Conservation (phyloP, 2,888 invertebrate genomes). For the Odontocerum albicorne region DNA sequence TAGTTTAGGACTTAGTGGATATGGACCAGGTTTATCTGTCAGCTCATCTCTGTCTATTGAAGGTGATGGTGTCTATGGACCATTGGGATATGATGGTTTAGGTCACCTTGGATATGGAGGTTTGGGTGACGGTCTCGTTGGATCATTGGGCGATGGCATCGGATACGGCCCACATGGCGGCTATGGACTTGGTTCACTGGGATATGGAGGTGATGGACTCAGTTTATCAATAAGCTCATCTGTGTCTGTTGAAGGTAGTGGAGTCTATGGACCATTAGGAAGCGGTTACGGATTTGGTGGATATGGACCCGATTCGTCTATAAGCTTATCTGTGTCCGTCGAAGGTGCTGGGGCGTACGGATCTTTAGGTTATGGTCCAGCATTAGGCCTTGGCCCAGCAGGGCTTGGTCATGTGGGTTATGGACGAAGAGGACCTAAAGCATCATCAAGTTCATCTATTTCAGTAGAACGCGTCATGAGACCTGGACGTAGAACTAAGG, state of each 20-base stretch:
- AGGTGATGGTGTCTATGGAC: background rate
- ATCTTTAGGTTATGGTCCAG: background rate
- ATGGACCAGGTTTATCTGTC: background rate
- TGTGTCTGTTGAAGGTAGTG: slow-evolving; percentile 12
- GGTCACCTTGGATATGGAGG: too few species aligned
- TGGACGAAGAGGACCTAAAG: slow-evolving; percentile 1
- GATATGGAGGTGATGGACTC: background rate
- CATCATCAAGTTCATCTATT: slow-evolving; percentile 8
- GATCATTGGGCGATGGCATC: too few species aligned
- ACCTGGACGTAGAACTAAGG: slow-evolving; percentile 3
- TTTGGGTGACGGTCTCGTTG: too few species aligned
- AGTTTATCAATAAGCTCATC: background rate
- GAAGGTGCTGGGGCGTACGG: background rate
- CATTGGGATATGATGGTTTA: background rate
- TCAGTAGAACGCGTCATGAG: slow-evolving; percentile 6
- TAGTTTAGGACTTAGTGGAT: background rate
- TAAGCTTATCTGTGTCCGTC: slow-evolving; percentile 9
- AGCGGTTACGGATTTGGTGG: background rate
- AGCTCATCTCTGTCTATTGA: background rate
- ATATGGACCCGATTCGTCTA: too few species aligned
- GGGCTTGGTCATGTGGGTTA: background rate
- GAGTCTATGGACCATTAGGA: slow-evolving; percentile 5
- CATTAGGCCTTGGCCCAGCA: background rate
- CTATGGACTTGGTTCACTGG: background rate
- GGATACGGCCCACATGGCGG: slow-evolving; percentile 2